Evolutionary conservation across 2,888 invertebrate genomes (phyloP), one percentile per base, ranked within the genome.

Genomic region (Tetragonula carbonaria): DNA sequence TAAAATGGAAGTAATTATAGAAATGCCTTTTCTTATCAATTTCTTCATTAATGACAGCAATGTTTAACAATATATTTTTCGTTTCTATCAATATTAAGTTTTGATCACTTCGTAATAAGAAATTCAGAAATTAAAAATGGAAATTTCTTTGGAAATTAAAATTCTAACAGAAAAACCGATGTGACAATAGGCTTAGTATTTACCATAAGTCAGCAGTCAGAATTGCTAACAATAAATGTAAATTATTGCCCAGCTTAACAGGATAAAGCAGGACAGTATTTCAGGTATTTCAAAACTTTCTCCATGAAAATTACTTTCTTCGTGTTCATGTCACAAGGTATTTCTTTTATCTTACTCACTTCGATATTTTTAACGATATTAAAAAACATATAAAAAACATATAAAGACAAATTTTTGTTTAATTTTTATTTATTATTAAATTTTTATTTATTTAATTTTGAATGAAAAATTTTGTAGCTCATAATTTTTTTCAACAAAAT

Each of bases 191-290:
- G 45, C 51, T 6, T 59, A 71, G 23, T 51, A n/a, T 23, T 28
- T 16, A 57, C 14, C 50, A 6, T 18, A n/a, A n/a, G n/a, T n/a
- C n/a, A n/a, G 50, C 21, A 73, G 28, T 18, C 38, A 13, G 33
- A 14, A 23, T 14, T 21, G 21, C 4, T 55, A 23, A 18, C 45
- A 55, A 70, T 80, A 80, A 82, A 74, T 50, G 57, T n/a, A 63
- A 57, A 70, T 82, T 66, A 78, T 45, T 45, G 38, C 38, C 38
- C 38, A 45, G 38, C 38, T 45, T 45, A 45, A 45, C 45, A 45
- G 45, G 8, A 45, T 8, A 45, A 1, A 8, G 8, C 45, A 45
- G 45, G 8, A 45, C 11, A 45, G 57, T 78, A 23, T 62, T 38
- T 14, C 73, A 57, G 38, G 68, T 33, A 23, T 23, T 23, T 23